These are phyloP conservation scores for Saccostrea glomerata DNA, from an alignment of 1,140 invertebrate genomes.

Conservation along the genomic window DNA sequence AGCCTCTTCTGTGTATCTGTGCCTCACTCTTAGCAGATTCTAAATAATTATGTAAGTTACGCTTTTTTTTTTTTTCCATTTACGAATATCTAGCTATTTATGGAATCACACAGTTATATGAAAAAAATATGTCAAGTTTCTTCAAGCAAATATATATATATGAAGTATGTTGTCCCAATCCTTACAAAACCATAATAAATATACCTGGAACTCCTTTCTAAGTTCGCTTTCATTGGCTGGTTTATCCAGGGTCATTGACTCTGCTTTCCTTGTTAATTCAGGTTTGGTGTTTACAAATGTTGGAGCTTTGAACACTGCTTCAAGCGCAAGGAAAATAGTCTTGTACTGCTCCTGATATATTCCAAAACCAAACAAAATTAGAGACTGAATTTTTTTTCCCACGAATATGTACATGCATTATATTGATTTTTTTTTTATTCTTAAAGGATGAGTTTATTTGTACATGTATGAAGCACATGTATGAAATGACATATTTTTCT, in stretches of 20 bases:
- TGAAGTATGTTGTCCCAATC: too few relatives aligned
- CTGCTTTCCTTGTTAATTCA: neutral
- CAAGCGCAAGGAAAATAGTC: neutral
- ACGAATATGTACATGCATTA: neutral
- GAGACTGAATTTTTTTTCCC: too few relatives aligned
- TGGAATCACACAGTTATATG: too few relatives aligned
- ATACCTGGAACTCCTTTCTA: neutral
- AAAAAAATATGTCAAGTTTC: too few relatives aligned
- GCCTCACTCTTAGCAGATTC: neutral
- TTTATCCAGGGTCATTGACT: neutral
- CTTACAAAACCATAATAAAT: neutral
- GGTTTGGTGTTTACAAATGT: neutral
- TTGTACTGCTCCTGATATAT: neutral
- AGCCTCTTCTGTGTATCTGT: neutral
- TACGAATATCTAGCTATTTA: too few relatives aligned
- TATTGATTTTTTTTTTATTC: neutral
- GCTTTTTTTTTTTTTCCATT: too few relatives aligned
- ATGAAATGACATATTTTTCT: too few relatives aligned
- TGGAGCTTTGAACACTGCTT: neutral
- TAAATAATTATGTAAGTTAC: neutral
- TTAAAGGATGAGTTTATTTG: too few relatives aligned
- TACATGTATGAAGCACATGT: too few relatives aligned
- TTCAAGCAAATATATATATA: too few relatives aligned
- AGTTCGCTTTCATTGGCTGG: conserved; percentile 8
- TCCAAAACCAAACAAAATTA: neutral